phyloP scores from a whole-genome alignment of 2,888 invertebrate species.

The Dasysyrphus tricinctus region DNA sequence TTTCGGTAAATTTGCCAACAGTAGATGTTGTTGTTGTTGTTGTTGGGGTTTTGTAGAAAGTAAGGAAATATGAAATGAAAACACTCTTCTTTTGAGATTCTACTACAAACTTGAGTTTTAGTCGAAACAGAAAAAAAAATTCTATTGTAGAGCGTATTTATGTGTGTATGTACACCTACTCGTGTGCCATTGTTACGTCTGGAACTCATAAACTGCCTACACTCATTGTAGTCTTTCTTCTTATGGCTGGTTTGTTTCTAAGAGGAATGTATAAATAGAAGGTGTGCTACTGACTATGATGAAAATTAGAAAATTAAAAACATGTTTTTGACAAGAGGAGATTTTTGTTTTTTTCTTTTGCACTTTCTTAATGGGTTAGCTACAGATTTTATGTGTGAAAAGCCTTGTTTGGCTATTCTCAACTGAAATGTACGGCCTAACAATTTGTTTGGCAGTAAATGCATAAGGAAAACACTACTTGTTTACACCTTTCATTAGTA shows the following conservation, averaged over 20 bases:
- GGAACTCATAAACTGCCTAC: slow-evolving; percentile 3
- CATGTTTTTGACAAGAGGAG: slow-evolving; percentile 14
- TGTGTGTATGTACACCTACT: too few relatives aligned
- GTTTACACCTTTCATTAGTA: neutral
- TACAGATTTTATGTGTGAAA: neutral
- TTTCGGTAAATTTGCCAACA: neutral
- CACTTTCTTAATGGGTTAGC: neutral
- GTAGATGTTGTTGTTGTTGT: neutral
- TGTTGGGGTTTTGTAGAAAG: neutral
- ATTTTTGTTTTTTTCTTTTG: neutral
- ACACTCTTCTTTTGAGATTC: neutral
- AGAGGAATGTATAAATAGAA: neutral
- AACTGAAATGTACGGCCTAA: neutral
- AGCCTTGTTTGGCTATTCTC: neutral
- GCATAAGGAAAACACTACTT: neutral
- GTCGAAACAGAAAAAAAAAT: neutral
- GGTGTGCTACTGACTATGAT: neutral
- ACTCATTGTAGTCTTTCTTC: neutral
- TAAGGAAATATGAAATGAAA: neutral
- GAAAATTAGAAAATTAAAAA: slow-evolving; percentile 21
- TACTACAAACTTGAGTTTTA: neutral
- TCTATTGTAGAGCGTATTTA: neutral
- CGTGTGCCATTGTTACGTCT: neutral
- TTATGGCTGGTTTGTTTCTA: neutral
- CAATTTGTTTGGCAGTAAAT: neutral